These are phyloP conservation scores for Chelon auratus DNA, from an alignment of 2,797 vertebrate species.

Conservation along the genomic window DNA sequence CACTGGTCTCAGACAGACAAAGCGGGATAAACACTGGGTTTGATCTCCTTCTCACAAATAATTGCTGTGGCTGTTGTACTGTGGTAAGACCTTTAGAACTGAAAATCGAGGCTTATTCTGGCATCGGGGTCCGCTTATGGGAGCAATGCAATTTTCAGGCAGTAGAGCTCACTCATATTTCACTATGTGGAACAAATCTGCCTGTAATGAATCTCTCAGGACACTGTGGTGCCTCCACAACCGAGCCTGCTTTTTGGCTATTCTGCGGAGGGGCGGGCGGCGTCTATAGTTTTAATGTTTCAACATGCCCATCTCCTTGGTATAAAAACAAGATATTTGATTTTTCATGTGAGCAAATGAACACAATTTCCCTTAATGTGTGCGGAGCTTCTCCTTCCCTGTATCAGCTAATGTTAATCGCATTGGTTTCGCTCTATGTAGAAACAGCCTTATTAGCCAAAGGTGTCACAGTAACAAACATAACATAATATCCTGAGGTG, in stretches of 20 bases:
- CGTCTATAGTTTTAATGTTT: constrained; percentile 66
- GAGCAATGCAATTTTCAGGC: constrained; percentile 71
- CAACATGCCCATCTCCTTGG: constrained; percentile 38
- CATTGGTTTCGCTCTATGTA: constrained; percentile 63
- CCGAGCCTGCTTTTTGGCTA: constrained; percentile 54
- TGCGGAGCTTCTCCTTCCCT: constrained; percentile 10
- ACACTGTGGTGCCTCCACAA: constrained; percentile 69
- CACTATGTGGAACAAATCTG: constrained; percentile 79
- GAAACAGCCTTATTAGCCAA: constrained; percentile 73
- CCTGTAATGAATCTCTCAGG: constrained; percentile 77
- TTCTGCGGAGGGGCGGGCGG: constrained; percentile 10
- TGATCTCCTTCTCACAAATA: constrained; percentile 62
- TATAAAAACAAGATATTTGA: constrained; percentile 37
- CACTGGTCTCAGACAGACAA: constrained; percentile 44
- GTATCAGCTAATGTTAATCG: constrained; percentile 59
- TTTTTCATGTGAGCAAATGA: constrained; percentile 40
- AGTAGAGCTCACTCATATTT: constrained; percentile 75
- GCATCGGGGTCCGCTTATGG: constrained; percentile 62
- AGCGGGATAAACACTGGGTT: constrained; percentile 57
- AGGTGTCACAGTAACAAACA: constrained; percentile 75
- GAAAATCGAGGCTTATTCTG: constrained; percentile 56
- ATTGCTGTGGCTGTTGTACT: constrained; percentile 56
- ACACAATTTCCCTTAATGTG: constrained; percentile 30
- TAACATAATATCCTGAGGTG: constrained; percentile 75
- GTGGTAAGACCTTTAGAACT: constrained; percentile 48